Base-by-base conservation (phyloP, 2,888 invertebrate genomes). In the Acronicta psi region DNA sequence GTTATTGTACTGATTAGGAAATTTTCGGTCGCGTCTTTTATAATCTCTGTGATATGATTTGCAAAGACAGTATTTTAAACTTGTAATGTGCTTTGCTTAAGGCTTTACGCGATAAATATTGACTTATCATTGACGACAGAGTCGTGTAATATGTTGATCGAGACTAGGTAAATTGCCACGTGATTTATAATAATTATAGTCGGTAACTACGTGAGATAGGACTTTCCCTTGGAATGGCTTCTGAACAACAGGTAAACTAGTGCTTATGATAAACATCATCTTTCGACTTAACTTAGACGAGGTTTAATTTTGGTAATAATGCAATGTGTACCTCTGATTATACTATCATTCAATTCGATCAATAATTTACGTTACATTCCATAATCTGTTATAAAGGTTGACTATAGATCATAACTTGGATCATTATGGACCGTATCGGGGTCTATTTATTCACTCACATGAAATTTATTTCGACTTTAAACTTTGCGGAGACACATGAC, bases 91-190 rank as follows among this genome's bases (percentile, higher is more conserved):
- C 53, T 66, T 61, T 71, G 52, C 37, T 2, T 8, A 41, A 42
- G 60, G 53, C 41, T 65, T 53, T 38, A n/a, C 37, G 41, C n/a
- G 14, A 31, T 50, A 54, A 44, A 60, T 54, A 71, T 57, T 47
- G 38, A n/a, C 50, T 55, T 54, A 40, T 66, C 66, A 38, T 55
- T 69, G 66, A 70, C 51, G 46, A 25, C 29, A 47, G 18, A 43
- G 49, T 50, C 41, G 55, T 62, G 43, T 14, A 40, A 58, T 10
- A 36, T 52, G 42, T 55, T 55, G 8, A 37, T 36, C 16, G 25
- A 36, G 65, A 69, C 69, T 59, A 60, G 31, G 68, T 60, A 56
- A 47, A 18, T 60, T 69, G 65, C 70, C 70, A 70, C 47, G n/a
- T 50, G 36, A 53, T 59, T 51, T 54, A 43, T 41, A 20, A 5